These are phyloP conservation scores for Pogonophryne albipinna DNA, from an alignment of 2,797 vertebrate genomes.

Conservation along the genomic window DNA sequence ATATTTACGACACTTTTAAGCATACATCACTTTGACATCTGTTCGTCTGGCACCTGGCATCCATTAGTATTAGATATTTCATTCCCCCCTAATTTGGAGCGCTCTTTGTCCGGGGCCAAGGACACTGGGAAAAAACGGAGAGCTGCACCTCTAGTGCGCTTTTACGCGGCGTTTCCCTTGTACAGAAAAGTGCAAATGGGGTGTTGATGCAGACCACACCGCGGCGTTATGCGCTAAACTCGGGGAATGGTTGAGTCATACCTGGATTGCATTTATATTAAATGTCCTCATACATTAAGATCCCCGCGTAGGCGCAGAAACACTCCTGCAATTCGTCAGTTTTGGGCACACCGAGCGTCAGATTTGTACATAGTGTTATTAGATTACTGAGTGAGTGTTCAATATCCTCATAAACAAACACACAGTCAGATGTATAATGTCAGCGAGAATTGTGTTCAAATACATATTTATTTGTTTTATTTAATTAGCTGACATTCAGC, in stretches of 20 bases:
- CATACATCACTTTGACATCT: conserved; percentile 86
- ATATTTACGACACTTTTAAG: conserved; percentile 84
- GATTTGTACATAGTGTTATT: conserved; percentile 40
- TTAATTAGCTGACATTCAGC: neutral
- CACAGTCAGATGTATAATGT: conserved; percentile 27
- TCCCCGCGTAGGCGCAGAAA: conserved; percentile 17
- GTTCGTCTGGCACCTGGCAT: conserved; percentile 82
- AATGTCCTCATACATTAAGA: conserved; percentile 62
- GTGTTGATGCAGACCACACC: conserved; percentile 70
- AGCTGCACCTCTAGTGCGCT: conserved; percentile 32
- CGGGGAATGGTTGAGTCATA: conserved; percentile 57
- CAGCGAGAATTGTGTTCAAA: conserved; percentile 23
- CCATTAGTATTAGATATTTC: conserved; percentile 83
- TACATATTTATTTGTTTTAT: conserved; percentile 11
- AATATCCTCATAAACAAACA: conserved; percentile 56
- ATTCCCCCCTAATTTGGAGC: conserved; percentile 71
- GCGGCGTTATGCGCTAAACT: conserved; percentile 22
- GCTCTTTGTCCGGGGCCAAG: conserved; percentile 52
- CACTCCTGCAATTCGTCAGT: conserved; percentile 59
- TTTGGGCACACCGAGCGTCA: conserved; percentile 28
- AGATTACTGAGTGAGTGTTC: conserved; percentile 48
- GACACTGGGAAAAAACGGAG: conserved; percentile 35
- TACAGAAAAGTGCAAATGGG: conserved; percentile 68
- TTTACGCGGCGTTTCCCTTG: conserved; percentile 56
- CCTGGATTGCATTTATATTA: conserved; percentile 50